Evolutionary conservation across 2,113 vertebrate genomes (phyloP), one percentile per base, ranked within the genome.

Genomic region (Saiga tatarica): DNA sequence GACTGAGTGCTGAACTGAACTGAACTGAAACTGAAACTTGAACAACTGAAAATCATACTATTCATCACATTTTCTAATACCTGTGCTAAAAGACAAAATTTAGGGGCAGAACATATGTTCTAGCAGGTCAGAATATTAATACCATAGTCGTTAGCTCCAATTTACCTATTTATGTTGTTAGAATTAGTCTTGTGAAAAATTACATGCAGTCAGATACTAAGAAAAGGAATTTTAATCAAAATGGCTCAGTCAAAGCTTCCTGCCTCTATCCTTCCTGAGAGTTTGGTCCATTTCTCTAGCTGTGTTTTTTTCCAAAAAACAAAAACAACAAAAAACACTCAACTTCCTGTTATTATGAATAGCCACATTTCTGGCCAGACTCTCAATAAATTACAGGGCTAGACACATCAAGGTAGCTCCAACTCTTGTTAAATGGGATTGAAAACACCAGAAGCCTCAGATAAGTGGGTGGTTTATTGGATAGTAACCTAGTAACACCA

Each of bases 361-460:
- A 96, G 28, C 50, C 15, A 87, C 33, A 21, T 85, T 97, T 97
- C 67, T 81, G 42, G 23, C 81, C 64, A 96, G 84, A 84, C 47
- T 88, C 50, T 93, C 52, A 89, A 92, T 92, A 94, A 85, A 79
- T 42, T 91, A 74, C 5, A 95, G 60, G 45, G 53, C 55, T 94
- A 91, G 59, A 57, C 59, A 95, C 28, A 93, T 85, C 55, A 89
- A 96, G 53, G 81, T 53, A 82, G n/a, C 30, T 91, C 28, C 50
- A 96, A 28, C 14, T 13, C 21, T 97, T 3, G 1, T 42, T 79
- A 89, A 91, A 62, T 84, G 30, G 25, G 86, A 89, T 33, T 93
- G 87, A 89, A 95, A 96, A 87, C 57, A 87, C 13, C 47, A 96
- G 94, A 96, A 91, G 81, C 55, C 89, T 79, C 84, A 93, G 87